Conservation (phyloP, 2,113 vertebrate genomes). For the Leptosomus discolor region DNA sequence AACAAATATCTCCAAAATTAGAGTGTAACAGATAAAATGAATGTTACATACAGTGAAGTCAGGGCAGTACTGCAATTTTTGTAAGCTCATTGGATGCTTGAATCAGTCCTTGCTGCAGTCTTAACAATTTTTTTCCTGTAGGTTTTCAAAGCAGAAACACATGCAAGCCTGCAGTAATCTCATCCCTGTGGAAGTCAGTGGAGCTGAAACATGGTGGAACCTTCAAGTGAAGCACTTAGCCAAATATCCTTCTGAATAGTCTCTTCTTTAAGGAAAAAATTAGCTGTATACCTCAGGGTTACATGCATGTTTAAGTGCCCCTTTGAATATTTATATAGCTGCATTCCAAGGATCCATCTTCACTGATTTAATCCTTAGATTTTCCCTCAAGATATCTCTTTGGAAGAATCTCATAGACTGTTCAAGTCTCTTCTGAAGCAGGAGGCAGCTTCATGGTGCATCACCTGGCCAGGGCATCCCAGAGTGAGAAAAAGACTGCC, state of each 20-base stretch:
- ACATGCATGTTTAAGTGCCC: neutral
- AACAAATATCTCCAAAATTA: neutral
- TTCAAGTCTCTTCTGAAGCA: neutral
- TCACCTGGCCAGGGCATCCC: neutral
- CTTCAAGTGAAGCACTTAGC: neutral
- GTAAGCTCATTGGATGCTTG: neutral
- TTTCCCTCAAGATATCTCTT: neutral
- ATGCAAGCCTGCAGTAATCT: neutral
- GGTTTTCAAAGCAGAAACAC: neutral
- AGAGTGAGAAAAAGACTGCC: neutral
- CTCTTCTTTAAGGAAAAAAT: neutral
- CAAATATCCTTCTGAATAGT: neutral
- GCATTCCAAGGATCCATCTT: neutral
- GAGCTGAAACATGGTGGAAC: neutral
- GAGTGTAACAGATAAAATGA: neutral
- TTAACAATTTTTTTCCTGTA: neutral
- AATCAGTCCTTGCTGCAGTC: neutral
- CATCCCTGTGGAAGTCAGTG: neutral
- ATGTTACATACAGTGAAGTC: neutral
- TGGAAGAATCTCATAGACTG: neutral
- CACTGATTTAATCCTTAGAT: neutral
- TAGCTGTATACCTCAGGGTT: neutral
- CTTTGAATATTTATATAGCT: neutral
- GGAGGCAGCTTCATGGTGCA: neutral
- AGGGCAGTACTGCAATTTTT: neutral